A percentile compares a stretch with the other conserved stretches of the same genome.
phyloP scores from a whole-genome alignment of 2,888 invertebrate genomes.

The Hypolimnas misippus region DNA sequence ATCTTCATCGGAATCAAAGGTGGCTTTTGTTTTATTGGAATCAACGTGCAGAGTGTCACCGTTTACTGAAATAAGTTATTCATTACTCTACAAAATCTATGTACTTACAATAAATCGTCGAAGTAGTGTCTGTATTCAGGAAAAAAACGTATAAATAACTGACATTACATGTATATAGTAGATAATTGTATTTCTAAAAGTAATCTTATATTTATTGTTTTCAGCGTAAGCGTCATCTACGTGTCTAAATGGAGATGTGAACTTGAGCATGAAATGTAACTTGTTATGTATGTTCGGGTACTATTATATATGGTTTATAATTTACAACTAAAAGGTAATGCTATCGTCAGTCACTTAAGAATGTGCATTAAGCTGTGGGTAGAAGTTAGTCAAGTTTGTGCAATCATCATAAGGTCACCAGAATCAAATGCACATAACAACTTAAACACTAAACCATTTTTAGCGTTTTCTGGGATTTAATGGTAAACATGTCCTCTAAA shows the following conservation, averaged over 20 bases:
- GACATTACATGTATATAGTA: constrained; percentile 12
- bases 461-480: not conserved
- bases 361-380: constrained; percentile 17
- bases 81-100: constrained; percentile 37
- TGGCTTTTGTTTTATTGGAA: constrained; percentile 81
- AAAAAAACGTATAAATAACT: constrained; percentile 24
- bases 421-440: not conserved
- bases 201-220: not conserved
- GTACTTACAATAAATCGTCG: constrained; percentile 38
- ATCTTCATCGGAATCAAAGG: constrained; percentile 83
- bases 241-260: constrained; percentile 9
- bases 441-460: not conserved
- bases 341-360: constrained; percentile 11
- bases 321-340: not conserved
- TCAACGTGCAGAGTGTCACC: constrained; percentile 75
- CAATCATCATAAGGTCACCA: not conserved
- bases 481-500: not conserved
- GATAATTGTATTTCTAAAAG: constrained; percentile 3
- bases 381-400: constrained; percentile 13
- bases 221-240: constrained; percentile 10
- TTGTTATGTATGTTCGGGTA: not conserved
- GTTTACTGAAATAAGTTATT: constrained; percentile 62
- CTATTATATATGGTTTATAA: not conserved
- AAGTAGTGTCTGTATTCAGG: constrained; percentile 35
- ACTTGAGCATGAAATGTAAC: constrained; percentile 5